Evolutionary conservation across 2,797 vertebrate species (phyloP).

Genomic region (Crenuchus spilurus): DNA sequence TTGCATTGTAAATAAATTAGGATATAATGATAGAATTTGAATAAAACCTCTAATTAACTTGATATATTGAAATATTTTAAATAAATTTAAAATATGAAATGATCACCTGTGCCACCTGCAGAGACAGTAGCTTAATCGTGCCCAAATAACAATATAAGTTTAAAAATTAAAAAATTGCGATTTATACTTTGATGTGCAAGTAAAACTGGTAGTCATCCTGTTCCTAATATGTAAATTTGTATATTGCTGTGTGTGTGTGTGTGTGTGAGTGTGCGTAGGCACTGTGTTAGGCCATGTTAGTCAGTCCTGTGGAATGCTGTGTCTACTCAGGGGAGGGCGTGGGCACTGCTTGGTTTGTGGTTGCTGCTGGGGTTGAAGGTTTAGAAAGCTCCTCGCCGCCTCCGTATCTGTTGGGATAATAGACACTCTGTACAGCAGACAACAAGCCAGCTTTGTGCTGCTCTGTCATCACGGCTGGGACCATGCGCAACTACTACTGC

Average conservation of each 20-base stretch:
- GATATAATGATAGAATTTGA: no score
- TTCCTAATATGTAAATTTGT: conserved; percentile 26
- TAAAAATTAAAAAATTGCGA: no score
- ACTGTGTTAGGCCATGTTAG: conserved; percentile 64
- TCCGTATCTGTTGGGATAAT: conserved; percentile 76
- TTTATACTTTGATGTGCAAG: no score
- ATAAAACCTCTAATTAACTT: no score
- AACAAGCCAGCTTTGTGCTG: conserved; percentile 79
- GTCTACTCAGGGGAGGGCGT: conserved; percentile 75
- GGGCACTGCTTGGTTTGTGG: conserved; percentile 85
- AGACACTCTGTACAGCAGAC: conserved; percentile 67
- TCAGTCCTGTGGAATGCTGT: conserved; percentile 82
- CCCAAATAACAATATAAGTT: no score
- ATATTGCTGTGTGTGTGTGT: conserved; percentile 42
- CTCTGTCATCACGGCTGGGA: conserved; percentile 54
- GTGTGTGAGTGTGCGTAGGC: conserved; percentile 45
- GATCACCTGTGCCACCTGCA: no score
- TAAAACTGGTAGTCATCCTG: no score
- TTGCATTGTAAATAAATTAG: no score
- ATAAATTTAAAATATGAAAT: no score
- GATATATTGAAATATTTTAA: no score
- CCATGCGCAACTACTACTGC: conserved; percentile 45
- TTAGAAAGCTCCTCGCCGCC: conserved; percentile 68
- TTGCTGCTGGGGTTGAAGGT: conserved; percentile 78
- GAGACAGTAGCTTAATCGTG: no score